Evolutionary conservation across 2,888 invertebrate species (phyloP), one percentile per base, ranked within the genome.

Genomic region (Drosophila rubida): DNA sequence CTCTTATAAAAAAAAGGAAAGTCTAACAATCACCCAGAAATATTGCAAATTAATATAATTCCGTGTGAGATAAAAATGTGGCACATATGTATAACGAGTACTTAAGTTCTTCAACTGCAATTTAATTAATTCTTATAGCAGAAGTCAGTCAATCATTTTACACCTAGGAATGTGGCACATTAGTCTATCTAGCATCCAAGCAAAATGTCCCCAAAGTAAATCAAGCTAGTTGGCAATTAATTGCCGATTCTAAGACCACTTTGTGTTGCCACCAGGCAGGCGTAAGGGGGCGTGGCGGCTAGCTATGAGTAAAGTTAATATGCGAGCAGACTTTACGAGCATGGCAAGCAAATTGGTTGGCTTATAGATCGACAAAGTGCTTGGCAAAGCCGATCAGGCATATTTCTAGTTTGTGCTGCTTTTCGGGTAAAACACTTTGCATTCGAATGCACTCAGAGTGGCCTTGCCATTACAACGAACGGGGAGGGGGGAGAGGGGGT

Each of bases 401-500:
- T 37, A 37, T 14, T 37, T 14, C 6, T 2, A 37, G 11, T 32
- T 32, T 11, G n/a, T 32, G 32, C 11, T 5, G 32, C 32, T n/a
- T 32, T 32, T 2, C 4, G n/a, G 5, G 32, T 37, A 37, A 37
- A 37, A 2, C 46, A 30, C 19, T 25, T 48, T 35, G 22, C 35
- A 16, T 30, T 30, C 30, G 11, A 13, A 37, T 37, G 35, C 35
- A 8, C 13, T 37, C 23, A 50, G 37, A 50, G 37, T 30, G 30
- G 32, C 42, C 42, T 42, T 51, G 27, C 27, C 39, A 16, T 8
- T 41, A n/a, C 25, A 42, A 16, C 50, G 3, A 51, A 41, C 16
- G 35, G 49, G n/a, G 23, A 8, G 32, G 55, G 23, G 39, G 63
- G 35, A 37, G n/a, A 22, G 7, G 32, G 55, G 23, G 39, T 58